Evolutionary conservation across 2,888 invertebrate species (phyloP), one percentile per base, ranked within the genome.

Genomic region (Coenonympha arcania): DNA sequence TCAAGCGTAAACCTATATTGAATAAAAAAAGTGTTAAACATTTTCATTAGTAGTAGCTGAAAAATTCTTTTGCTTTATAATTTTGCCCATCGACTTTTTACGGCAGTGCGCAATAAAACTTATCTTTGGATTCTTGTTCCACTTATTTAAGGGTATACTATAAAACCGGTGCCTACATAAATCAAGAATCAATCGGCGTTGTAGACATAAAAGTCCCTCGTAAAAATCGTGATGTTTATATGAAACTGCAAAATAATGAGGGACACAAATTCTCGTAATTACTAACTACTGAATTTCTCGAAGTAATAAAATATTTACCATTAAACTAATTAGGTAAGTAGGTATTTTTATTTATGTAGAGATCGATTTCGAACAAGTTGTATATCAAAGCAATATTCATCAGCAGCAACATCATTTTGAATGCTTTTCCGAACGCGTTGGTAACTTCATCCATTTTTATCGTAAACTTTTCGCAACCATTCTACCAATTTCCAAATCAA

Each of bases 261-360:
- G 31, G 24, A 5, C 20, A 31, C n/a, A 8, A 31, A 33, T 28
- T 15, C 2, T n/a, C n/a, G n/a, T n/a, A n/a, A n/a, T n/a, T n/a
- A n/a, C n/a, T n/a, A n/a, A 45, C 41, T 31, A 45, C 45, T 42
- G 48, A 30, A 52, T 43, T 52, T 51, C 33, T 28, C 24, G 37
- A 42, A 42, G 48, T 45, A 46, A 52, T 52, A 48, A 52, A 54
- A 52, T 52, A 42, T 37, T 42, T 52, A 46, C 30, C 37, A 48
- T 48, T 48, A 37, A 51, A 47, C 28, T 26, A 56, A 49, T 52
- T 47, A 49, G 46, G n/a, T n/a, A n/a, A 15, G 26, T 46, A 49
- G 46, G 45, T 58, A 54, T 58, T 57, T 62, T 63, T 54, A 60
- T 57, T 62, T 63, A 60, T 61, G 52, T 60, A 16, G 13, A 26